phyloP scores from a whole-genome alignment of 2,797 vertebrate genomes.

The Coregonus suidteri region DNA sequence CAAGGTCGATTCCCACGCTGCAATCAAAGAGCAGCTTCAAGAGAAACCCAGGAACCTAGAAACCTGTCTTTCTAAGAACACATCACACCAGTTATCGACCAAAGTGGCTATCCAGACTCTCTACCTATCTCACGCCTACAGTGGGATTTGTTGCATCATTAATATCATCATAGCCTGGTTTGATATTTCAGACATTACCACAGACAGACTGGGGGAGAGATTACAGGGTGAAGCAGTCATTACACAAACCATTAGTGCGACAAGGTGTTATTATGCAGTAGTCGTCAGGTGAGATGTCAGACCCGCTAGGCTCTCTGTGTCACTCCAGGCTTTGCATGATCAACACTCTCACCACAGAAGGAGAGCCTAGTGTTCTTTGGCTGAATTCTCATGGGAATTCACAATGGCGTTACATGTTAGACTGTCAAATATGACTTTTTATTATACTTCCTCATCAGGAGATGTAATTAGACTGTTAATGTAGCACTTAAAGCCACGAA shows the following conservation, averaged over 20 bases:
- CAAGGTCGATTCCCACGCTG: neutral
- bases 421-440: neutral
- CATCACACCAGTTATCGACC: conserved; percentile 15
- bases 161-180: conserved; percentile 58
- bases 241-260: conserved; percentile 73
- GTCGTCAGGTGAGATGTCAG: conserved; percentile 70
- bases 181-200: conserved; percentile 67
- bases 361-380: neutral
- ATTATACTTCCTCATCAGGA: neutral
- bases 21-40: neutral
- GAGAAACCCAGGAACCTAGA: conserved; percentile 4
- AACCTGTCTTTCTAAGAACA: neutral
- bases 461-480: neutral
- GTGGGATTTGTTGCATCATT: conserved; percentile 15
- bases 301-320: conserved; percentile 52
- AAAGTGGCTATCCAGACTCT: conserved; percentile 33
- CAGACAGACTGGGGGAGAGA: conserved; percentile 68
- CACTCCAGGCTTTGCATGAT: conserved; percentile 58
- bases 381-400: neutral
- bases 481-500: neutral
- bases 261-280: conserved; percentile 73
- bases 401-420: neutral
- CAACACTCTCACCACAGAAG: conserved; percentile 51
- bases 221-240: conserved; percentile 72
- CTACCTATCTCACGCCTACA: conserved; percentile 51